phyloP scores from a whole-genome alignment of 2,888 invertebrate genomes.

The Dicycla oo region DNA sequence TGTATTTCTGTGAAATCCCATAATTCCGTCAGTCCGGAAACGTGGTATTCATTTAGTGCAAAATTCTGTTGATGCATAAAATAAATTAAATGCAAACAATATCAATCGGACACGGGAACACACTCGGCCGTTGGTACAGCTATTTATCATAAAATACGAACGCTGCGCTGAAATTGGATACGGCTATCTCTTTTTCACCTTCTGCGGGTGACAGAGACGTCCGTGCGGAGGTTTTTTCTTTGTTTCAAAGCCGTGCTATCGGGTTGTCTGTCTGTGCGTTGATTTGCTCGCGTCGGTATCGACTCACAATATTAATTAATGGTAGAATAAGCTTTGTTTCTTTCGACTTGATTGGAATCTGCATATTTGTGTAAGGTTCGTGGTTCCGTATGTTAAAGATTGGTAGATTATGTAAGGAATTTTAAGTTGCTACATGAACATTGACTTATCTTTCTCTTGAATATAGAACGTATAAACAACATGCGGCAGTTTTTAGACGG shows the following conservation, averaged over 20 bases:
- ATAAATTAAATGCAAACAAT: constrained; percentile 86
- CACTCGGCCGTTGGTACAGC: constrained; percentile 82
- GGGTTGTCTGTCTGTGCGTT: constrained; percentile 79
- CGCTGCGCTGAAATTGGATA: constrained; percentile 79
- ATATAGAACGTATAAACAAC: background rate
- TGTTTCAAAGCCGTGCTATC: constrained; percentile 82
- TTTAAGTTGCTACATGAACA: background rate
- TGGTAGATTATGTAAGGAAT: constrained; percentile 5
- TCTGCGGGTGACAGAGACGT: constrained; percentile 70
- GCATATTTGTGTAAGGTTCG: constrained; percentile 66
- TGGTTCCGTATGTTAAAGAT: constrained; percentile 64
- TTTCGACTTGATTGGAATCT: constrained; percentile 76
- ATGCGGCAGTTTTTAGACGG: background rate
- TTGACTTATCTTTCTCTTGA: constrained; percentile 19
- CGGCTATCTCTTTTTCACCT: constrained; percentile 69
- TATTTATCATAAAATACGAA: constrained; percentile 87
- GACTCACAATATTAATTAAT: constrained; percentile 86
- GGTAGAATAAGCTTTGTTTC: constrained; percentile 84
- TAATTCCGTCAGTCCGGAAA: constrained; percentile 70
- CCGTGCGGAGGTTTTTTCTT: constrained; percentile 71
- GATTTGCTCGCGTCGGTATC: constrained; percentile 84
- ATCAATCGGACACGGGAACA: constrained; percentile 87
- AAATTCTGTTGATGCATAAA: constrained; percentile 80
- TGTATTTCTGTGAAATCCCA: constrained; percentile 65
- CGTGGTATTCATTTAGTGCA: constrained; percentile 78